Percentiles rank a stretch among this genome's conserved stretches.
Evolutionary conservation across 2,113 vertebrate genomes (phyloP).

Genomic region (Donacobius atricapilla): DNA sequence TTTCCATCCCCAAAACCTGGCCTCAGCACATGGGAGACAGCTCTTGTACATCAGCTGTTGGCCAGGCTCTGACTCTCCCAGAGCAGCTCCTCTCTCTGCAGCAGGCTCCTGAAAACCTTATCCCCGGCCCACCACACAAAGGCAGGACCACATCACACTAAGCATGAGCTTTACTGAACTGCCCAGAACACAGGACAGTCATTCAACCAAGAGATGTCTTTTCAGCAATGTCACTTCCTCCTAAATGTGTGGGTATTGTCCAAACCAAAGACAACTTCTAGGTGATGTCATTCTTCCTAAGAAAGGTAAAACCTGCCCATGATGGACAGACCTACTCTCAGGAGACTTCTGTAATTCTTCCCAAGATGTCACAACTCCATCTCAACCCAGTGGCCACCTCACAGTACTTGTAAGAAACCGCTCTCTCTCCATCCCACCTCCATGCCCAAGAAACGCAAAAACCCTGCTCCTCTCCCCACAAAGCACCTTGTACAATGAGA

Average conservation of each 20-base stretch:
- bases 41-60: rapidly evolving
- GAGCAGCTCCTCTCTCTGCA: not conserved
- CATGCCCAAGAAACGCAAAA: not conserved
- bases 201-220: not conserved
- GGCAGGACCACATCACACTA: not conserved
- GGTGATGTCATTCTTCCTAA: not conserved
- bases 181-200: not conserved
- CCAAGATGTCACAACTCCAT: not conserved
- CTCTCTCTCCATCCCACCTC: not conserved
- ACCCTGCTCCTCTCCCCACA: not conserved
- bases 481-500: not conserved
- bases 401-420: not conserved
- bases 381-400: not conserved
- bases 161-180: not conserved
- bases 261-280: not conserved
- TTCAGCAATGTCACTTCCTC: not conserved
- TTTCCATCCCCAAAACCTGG: not conserved
- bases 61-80: not conserved
- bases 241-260: not conserved
- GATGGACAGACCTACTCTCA: not conserved
- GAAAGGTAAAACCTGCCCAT: not conserved
- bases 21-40: not conserved
- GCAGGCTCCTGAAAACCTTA: not conserved
- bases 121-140: not conserved
- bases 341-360: not conserved